Evolutionary conservation across 2,797 vertebrate species (phyloP).

Genomic region (Novumbra hubbsi): DNA sequence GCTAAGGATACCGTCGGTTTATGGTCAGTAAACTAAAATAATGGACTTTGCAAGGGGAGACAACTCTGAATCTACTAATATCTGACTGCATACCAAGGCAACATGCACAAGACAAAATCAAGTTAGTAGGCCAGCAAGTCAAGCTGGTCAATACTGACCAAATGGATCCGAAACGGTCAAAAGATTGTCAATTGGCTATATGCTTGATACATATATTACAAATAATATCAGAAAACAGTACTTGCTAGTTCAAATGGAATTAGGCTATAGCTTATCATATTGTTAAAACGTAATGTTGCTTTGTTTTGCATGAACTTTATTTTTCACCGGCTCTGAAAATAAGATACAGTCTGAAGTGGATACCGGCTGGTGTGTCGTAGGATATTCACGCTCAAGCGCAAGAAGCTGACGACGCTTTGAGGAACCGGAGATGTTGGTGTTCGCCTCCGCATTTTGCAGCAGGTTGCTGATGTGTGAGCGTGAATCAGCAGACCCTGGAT

Average conservation of each 20-base stretch:
- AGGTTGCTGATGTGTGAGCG: neutral
- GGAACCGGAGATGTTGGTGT: slow-evolving; percentile 16
- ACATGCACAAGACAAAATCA: no score
- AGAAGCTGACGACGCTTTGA: slow-evolving; percentile 28
- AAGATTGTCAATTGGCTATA: no score
- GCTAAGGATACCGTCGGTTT: neutral
- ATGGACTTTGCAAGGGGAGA: neutral
- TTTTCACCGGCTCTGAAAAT: slow-evolving; percentile 27
- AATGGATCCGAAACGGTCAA: no score
- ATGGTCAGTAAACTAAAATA: neutral
- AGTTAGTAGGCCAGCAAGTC: no score
- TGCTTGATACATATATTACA: no score
- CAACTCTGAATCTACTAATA: neutral
- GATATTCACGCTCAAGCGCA: slow-evolving; percentile 16
- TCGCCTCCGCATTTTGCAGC: slow-evolving; percentile 12
- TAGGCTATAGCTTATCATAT: neutral
- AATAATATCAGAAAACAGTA: no score
- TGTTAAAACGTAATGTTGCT: neutral
- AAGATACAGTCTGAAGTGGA: slow-evolving; percentile 46
- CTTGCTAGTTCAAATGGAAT: neutral
- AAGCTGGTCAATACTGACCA: no score
- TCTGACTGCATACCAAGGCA: no score
- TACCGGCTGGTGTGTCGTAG: slow-evolving; percentile 25
- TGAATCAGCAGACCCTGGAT: neutral
- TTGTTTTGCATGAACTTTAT: slow-evolving; percentile 31